A percentile compares a stretch with the other conserved stretches of the same genome.
Conservation (phyloP, 2,888 invertebrate genomes). For the Macrophya annulata region DNA sequence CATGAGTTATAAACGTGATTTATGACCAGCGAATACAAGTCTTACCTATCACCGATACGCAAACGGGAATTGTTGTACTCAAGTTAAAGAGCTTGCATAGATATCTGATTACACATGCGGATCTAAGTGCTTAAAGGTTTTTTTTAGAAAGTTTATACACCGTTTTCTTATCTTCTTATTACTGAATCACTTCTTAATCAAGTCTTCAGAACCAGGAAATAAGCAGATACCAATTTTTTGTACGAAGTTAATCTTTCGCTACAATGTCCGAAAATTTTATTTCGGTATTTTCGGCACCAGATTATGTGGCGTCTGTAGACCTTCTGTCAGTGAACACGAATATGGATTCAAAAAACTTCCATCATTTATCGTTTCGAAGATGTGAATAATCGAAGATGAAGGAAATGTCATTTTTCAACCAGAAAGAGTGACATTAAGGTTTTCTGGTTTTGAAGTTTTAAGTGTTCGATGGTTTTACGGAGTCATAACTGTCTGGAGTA, state of each 20-base stretch:
- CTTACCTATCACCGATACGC: not conserved
- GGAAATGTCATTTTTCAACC: not conserved
- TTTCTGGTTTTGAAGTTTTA: not conserved
- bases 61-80: not conserved
- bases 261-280: not conserved
- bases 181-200: not conserved
- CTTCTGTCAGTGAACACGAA: not conserved
- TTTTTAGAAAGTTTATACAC: not conserved
- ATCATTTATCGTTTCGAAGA: no score
- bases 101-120: not conserved
- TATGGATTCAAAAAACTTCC: not conserved
- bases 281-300: not conserved
- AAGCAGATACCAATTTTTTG: not conserved
- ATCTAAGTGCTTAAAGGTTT: not conserved
- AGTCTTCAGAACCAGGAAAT: not conserved
- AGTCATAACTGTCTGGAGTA: not conserved
- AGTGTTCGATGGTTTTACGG: not conserved
- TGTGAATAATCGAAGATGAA: not conserved
- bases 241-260: not conserved
- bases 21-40: conserved; percentile 32
- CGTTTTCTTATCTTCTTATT: not conserved
- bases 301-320: not conserved
- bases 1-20: conserved; percentile 38
- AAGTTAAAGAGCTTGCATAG: not conserved
- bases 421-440: not conserved